A percentile compares a stretch with the other conserved stretches of the same genome.
These are phyloP conservation scores for Hystrix brachyura DNA, from an alignment of 2,113 vertebrate genomes.

Conservation along the genomic window DNA sequence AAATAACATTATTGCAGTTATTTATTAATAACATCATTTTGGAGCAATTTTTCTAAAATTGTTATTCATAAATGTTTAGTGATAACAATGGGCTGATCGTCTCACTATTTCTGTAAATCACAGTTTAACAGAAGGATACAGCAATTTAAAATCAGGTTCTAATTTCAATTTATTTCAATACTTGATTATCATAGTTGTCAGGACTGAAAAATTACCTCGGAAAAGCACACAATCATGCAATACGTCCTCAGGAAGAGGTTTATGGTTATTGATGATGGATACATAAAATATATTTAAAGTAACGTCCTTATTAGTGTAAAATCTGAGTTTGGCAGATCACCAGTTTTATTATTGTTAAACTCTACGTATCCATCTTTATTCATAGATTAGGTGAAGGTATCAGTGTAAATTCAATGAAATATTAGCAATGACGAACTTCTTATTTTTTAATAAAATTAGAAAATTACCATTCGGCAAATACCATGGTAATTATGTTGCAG, in stretches of 20 bases:
- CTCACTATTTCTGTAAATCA: neutral
- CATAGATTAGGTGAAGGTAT: neutral
- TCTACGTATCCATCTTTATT: neutral
- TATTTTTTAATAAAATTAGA: constrained; percentile 1
- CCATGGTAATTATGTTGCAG: neutral
- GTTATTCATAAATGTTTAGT: constrained; percentile 12
- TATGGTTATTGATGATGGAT: constrained; percentile 23
- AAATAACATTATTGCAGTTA: neutral
- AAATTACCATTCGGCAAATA: neutral
- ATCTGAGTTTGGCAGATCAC: neutral
- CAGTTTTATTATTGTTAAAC: constrained; percentile 49
- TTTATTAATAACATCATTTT: constrained; percentile 41
- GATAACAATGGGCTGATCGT: neutral
- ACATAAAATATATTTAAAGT: constrained; percentile 51
- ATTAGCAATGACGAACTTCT: neutral
- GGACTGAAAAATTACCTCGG: constrained; percentile 37
- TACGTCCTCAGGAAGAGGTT: neutral
- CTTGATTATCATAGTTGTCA: constrained; percentile 47
- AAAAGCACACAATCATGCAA: constrained; percentile 13
- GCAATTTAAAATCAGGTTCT: constrained; percentile 38
- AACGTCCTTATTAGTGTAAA: neutral
- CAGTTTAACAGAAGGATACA: neutral
- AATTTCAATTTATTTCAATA: constrained; percentile 54
- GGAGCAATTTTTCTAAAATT: constrained; percentile 16
- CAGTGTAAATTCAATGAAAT: neutral